A percentile compares a stretch with the other conserved stretches of the same genome.
phyloP scores from a whole-genome alignment of 2,888 invertebrate genomes.

The Mythimna pallens region DNA sequence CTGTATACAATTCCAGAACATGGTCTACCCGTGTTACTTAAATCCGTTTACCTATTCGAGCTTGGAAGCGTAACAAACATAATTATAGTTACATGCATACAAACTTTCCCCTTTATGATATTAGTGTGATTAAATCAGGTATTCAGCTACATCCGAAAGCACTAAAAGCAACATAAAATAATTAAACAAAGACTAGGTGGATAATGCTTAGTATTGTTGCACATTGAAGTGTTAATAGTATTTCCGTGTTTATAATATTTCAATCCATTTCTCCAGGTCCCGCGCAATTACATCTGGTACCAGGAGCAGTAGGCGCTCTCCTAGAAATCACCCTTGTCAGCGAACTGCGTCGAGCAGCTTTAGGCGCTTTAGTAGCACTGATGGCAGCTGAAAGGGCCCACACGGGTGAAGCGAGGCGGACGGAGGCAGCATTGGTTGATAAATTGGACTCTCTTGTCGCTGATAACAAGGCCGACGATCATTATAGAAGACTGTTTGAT shows the following conservation, averaged over 20 bases:
- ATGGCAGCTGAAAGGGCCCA: conserved; percentile 97
- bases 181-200: too few relatives aligned
- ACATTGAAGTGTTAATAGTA: too few relatives aligned
- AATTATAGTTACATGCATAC: too few relatives aligned
- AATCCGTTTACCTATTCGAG: too few relatives aligned
- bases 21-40: too few relatives aligned
- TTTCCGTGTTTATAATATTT: not conserved
- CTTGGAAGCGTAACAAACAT: too few relatives aligned
- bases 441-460: conserved; percentile 97
- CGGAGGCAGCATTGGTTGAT: conserved; percentile 98
- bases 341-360: conserved; percentile 96
- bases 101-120: too few relatives aligned
- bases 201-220: too few relatives aligned
- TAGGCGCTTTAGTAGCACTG: conserved; percentile 98
- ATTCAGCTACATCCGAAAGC: too few relatives aligned
- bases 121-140: too few relatives aligned
- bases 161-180: too few relatives aligned
- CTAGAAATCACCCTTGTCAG: conserved; percentile 98
- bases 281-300: conserved; percentile 96
- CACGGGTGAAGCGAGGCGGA: conserved; percentile 96
- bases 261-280: conserved; percentile 89
- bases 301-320: conserved; percentile 98
- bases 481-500: conserved; percentile 97
- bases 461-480: conserved; percentile 98
- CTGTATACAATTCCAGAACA: too few relatives aligned